Evolutionary conservation across 2,113 vertebrate genomes (phyloP).

Genomic region (Actinemys pallida): DNA sequence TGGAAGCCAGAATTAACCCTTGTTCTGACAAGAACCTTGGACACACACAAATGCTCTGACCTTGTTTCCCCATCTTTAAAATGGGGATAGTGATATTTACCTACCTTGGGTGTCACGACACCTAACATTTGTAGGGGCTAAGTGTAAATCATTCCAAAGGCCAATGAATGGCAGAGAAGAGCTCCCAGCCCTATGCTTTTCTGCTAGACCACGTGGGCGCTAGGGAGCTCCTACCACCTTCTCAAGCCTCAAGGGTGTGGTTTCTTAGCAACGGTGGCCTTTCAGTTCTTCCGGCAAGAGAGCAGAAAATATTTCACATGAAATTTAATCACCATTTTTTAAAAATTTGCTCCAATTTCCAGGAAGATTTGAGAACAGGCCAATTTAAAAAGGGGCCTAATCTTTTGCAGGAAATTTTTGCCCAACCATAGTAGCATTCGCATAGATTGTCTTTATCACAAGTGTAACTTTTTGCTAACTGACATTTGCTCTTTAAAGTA

Average conservation of each 20-base stretch:
- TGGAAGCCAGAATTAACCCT: neutral
- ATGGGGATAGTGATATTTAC: too few species aligned
- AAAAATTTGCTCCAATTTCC: neutral
- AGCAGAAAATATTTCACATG: neutral
- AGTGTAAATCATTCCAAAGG: neutral
- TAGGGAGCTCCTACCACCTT: neutral
- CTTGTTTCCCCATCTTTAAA: neutral
- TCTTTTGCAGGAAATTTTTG: neutral
- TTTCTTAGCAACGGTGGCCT: neutral
- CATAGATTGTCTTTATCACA: neutral
- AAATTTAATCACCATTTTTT: neutral
- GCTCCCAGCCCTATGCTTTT: neutral
- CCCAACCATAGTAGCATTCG: neutral
- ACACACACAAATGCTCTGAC: neutral
- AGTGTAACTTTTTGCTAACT: neutral
- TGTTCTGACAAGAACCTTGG: neutral
- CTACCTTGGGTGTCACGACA: neutral
- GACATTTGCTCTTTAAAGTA: neutral
- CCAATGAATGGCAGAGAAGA: neutral
- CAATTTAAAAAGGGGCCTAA: neutral
- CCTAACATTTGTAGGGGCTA: too few species aligned
- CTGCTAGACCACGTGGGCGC: neutral
- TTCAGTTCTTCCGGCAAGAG: neutral
- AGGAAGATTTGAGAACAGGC: neutral
- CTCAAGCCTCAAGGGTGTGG: neutral